Evolutionary conservation across 30 jellyfish, hydroid and myxozoan genomes (phyloP).

Genomic region (Turritopsis dohrnii): DNA sequence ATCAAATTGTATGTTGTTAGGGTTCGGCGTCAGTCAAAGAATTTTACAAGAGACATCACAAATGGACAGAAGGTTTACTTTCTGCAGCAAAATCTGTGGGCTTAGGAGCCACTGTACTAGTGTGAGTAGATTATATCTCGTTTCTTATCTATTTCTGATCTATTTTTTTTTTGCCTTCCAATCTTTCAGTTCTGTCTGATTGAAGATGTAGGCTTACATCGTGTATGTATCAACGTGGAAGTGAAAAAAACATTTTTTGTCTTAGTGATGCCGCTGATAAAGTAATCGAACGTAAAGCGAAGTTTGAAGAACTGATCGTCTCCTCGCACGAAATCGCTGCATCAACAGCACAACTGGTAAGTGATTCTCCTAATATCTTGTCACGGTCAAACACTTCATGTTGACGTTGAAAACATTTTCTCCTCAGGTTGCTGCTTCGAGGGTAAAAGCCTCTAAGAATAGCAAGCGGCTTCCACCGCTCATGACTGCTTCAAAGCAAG

Average conservation of each 20-base stretch:
- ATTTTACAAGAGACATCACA: constrained; percentile 96
- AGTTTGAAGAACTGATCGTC: constrained; percentile 89
- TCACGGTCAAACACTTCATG: neutral
- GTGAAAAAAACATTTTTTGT: too few relatives aligned
- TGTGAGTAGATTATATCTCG: constrained; percentile 40
- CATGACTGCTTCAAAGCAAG: constrained; percentile 89
- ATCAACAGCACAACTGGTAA: constrained; percentile 92
- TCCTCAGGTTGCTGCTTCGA: constrained; percentile 92
- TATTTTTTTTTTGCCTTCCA: neutral
- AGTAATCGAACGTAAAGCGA: constrained; percentile 89
- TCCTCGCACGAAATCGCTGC: constrained; percentile 98
- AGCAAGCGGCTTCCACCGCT: constrained; percentile 66
- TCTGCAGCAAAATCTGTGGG: constrained; percentile 99
- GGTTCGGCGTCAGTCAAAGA: constrained; percentile 98
- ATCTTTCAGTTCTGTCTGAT: neutral
- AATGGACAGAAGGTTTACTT: constrained; percentile 95
- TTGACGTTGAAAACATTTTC: too few relatives aligned
- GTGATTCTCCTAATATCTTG: constrained; percentile 6
- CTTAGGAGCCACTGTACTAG: constrained; percentile 94
- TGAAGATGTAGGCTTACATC: too few relatives aligned
- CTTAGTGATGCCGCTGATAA: constrained; percentile 97
- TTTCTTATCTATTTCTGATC: too few relatives aligned
- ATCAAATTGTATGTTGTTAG: constrained; percentile 24
- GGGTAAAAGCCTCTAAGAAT: constrained; percentile 79
- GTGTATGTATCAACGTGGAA: too few relatives aligned